Conservation (phyloP, 2,888 invertebrate species). For the Temnothorax rugatulus region DNA sequence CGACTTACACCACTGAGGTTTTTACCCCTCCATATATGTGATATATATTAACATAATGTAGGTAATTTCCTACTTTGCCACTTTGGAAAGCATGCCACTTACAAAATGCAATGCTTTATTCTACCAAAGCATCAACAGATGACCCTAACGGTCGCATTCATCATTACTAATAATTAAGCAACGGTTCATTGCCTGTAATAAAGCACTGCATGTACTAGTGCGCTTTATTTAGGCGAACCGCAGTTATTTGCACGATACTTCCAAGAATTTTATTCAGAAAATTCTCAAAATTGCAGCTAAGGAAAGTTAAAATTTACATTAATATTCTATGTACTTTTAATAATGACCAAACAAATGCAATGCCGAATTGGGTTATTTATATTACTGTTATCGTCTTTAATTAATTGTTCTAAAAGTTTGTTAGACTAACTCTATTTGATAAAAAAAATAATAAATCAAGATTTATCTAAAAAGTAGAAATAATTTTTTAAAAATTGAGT, state of each 20-base stretch:
- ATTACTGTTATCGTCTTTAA: not conserved
- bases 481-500: not conserved
- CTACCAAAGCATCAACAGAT: not conserved
- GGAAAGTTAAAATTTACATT: not conserved
- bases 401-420: not conserved
- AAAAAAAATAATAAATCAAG: not conserved
- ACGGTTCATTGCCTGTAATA: conserved; percentile 40
- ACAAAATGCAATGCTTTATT: conserved; percentile 6
- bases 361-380: not conserved
- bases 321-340: conserved; percentile 10
- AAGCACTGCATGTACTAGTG: not conserved
- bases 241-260: conserved; percentile 23
- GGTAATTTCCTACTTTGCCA: not conserved
- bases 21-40: too few species aligned
- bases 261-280: not conserved
- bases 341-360: not conserved
- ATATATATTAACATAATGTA: not conserved
- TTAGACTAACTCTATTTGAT: not conserved
- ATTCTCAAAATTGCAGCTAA: not conserved
- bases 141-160: conserved; percentile 30
- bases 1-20: too few species aligned
- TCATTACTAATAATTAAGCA: conserved; percentile 47
- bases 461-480: not conserved
- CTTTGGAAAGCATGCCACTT: not conserved
- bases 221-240: not conserved